These are phyloP conservation scores for Priocnemis perturbator DNA, from an alignment of 2,888 invertebrate species.

Conservation along the genomic window DNA sequence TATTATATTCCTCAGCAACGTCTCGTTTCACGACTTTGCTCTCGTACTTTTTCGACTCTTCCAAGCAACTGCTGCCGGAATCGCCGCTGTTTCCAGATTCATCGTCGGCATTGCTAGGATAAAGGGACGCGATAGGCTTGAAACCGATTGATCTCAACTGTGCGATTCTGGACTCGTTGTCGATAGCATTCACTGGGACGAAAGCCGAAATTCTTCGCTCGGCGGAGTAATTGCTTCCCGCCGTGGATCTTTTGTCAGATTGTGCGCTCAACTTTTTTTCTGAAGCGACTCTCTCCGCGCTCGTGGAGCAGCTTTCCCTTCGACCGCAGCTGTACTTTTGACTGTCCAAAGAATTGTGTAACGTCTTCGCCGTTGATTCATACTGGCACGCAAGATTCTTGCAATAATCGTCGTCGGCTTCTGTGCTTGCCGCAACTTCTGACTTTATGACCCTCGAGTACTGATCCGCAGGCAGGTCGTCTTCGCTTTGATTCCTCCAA, in stretches of 20 bases:
- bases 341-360: no score
- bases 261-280: no score
- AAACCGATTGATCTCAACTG: constrained; percentile 70
- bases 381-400: no score
- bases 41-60: constrained; percentile 11
- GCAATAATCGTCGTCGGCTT: no score
- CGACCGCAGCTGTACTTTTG: no score
- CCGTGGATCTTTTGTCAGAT: no score
- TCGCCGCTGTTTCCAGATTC: constrained; percentile 1
- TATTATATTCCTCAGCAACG: constrained; percentile 67
- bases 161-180: constrained; percentile 61
- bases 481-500: background rate
- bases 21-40: constrained; percentile 51
- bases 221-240: background rate
- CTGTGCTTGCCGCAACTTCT: constrained; percentile 11
- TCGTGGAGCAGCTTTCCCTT: no score
- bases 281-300: no score
- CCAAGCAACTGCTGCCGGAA: constrained; percentile 4
- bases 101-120: constrained; percentile 5
- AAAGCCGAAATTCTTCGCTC: constrained; percentile 63
- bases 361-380: no score
- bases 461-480: background rate
- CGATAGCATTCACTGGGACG: constrained; percentile 66
- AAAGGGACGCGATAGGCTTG: constrained; percentile 60
- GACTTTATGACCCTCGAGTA: constrained; percentile 29